These are phyloP conservation scores for Scolopax mira DNA, from an alignment of 2,113 vertebrate species.

Conservation along the genomic window DNA sequence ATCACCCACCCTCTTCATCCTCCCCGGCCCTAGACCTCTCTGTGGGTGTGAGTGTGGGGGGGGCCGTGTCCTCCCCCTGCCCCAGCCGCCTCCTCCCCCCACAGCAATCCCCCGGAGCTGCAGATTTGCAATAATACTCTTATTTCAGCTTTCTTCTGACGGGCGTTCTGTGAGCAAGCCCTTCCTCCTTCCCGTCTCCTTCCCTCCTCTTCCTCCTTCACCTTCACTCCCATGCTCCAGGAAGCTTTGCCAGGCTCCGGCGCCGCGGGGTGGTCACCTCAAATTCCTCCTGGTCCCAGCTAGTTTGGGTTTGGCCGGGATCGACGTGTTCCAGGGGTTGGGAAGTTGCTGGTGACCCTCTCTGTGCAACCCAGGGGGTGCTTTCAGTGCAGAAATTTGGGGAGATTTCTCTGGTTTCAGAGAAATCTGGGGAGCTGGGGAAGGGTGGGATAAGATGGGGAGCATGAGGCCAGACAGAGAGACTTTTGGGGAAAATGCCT, in stretches of 20 bases:
- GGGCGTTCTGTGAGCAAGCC: not conserved
- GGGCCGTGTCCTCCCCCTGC: not conserved
- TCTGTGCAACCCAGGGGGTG: accelerated
- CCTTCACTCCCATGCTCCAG: accelerated
- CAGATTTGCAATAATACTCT: constrained; percentile 5
- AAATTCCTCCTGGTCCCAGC: not conserved
- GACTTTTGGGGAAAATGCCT: accelerated
- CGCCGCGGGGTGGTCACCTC: accelerated
- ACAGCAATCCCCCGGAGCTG: not conserved
- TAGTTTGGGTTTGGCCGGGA: not conserved
- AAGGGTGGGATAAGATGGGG: not conserved
- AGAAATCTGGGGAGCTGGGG: not conserved
- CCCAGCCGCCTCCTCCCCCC: not conserved
- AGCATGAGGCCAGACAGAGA: not conserved
- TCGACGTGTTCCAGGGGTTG: accelerated
- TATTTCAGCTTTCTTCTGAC: not conserved
- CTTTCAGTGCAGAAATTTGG: accelerated
- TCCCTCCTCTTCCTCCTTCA: not conserved
- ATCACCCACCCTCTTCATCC: not conserved
- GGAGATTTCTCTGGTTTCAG: not conserved
- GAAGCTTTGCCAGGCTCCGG: not conserved
- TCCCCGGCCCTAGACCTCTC: not conserved
- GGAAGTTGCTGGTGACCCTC: not conserved
- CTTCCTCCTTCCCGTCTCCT: not conserved
- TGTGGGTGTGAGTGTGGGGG: not conserved